Evolutionary conservation across 1,140 invertebrate species (phyloP).

Genomic region (Drosophila triauraria): DNA sequence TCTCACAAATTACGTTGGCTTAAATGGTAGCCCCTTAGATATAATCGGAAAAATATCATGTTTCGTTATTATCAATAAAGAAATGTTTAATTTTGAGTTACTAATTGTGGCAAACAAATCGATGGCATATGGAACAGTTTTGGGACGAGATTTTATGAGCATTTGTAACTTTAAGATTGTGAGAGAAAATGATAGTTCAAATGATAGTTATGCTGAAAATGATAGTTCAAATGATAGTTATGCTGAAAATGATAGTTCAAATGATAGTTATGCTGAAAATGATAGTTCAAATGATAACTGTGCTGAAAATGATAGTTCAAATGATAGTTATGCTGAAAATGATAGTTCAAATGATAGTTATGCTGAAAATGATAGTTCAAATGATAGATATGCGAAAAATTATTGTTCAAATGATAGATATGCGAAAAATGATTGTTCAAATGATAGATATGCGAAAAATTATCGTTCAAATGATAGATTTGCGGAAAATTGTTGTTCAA

Average conservation of each 20-base stretch:
- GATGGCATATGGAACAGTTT: not conserved
- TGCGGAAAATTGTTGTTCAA: too few species aligned
- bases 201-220: not conserved
- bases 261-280: too few species aligned
- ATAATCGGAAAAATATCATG: conserved; percentile 1
- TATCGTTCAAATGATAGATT: too few species aligned
- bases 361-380: not conserved
- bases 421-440: not conserved
- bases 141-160: conserved; percentile 7
- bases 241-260: too few species aligned
- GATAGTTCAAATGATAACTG: not conserved
- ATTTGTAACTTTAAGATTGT: not conserved
- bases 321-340: not conserved
- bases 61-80: not conserved
- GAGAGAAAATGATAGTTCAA: too few species aligned
- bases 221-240: not conserved
- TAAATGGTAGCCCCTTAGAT: not conserved
- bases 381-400: not conserved
- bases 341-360: not conserved
- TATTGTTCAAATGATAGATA: not conserved
- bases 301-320: not conserved
- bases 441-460: not conserved
- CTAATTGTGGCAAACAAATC: not conserved
- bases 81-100: conserved; percentile 1
- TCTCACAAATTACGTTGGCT: not conserved